These are phyloP conservation scores for Charanyca ferruginea DNA, from an alignment of 2,888 invertebrate species.

Conservation along the genomic window DNA sequence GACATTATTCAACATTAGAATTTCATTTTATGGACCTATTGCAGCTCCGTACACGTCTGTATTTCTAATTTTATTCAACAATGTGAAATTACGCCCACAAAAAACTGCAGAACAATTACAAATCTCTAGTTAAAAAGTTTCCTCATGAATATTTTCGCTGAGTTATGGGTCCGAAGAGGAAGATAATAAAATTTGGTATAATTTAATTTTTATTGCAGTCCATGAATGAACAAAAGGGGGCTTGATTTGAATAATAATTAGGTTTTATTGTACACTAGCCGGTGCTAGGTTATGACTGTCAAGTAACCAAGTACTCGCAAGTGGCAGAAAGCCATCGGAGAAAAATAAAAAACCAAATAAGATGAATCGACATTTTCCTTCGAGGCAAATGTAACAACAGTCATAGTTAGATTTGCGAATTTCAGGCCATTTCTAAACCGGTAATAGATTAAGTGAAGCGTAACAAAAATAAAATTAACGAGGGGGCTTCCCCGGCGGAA, in stretches of 20 bases:
- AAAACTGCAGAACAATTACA: constrained; percentile 74
- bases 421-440: constrained; percentile 68
- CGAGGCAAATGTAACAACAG: constrained; percentile 18
- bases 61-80: constrained; percentile 63
- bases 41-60: constrained; percentile 53
- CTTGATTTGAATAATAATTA: constrained; percentile 82
- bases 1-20: constrained; percentile 26
- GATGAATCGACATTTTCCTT: constrained; percentile 24
- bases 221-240: constrained; percentile 80
- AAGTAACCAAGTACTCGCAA: constrained; percentile 45
- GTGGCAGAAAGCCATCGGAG: constrained; percentile 10
- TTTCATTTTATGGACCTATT: constrained; percentile 18
- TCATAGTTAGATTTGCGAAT: constrained; percentile 42
- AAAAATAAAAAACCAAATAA: constrained; percentile 20
- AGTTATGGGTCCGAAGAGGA: constrained; percentile 82
- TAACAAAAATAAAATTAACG: constrained; percentile 88
- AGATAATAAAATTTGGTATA: constrained; percentile 85
- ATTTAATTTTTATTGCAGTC: constrained; percentile 85
- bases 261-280: constrained; percentile 69
- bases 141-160: constrained; percentile 84
- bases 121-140: constrained; percentile 82
- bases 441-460: constrained; percentile 84
- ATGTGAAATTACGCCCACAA: constrained; percentile 62
- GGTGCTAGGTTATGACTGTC: constrained; percentile 54
- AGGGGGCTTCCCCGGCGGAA: constrained; percentile 84